Evolutionary conservation across 2,797 vertebrate genomes (phyloP), one percentile per base, ranked within the genome.

Genomic region (Sphaeramia orbicularis): DNA sequence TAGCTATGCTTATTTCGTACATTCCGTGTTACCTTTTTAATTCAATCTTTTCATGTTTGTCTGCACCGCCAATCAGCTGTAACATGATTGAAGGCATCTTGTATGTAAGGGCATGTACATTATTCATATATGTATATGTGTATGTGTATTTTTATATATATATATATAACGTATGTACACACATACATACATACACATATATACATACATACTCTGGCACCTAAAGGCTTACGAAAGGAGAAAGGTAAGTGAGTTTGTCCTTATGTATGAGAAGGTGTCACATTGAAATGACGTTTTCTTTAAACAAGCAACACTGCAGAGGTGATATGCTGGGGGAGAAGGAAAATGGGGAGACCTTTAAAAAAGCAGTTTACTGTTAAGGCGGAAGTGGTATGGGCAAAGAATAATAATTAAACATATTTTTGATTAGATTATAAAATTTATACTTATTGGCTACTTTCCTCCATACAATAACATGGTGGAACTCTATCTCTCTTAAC

Each of bases 221-320:
- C 5, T 27, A 27, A 27, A 27, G 6, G 24, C 3, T 27, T 5
- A 45, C 3, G 43, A 35, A 41, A 43, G 13, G 4, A 16, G 10
- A 10, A 30, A 16, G 14, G 3, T 12, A 15, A 9, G 8, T 3
- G 19, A 24, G 9, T 30, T 5, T 53, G 4, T 42, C 2, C 64
- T 65, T 11, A 32, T 45, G 7, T 45, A 16, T 32, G 3, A 49
- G 1, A 21, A 10, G 5, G n/a, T 36, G 30, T 47, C 48, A 56
- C 40, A 38, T 11, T 8, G 32, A 36, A 67, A 30, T 21, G 51
- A 35, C 58, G 7, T 61, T 71, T 41, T 40, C 53, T 65, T 77
- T 62, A 55, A 74, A 57, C 61, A 52, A 70, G 65, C 63, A 67
- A 48, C 18, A 44, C 47, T 76, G 61, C 62, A 76, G 64, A 68